These are phyloP conservation scores for Pyrgilauda ruficollis DNA, from an alignment of 2,113 vertebrate genomes.

Conservation along the genomic window DNA sequence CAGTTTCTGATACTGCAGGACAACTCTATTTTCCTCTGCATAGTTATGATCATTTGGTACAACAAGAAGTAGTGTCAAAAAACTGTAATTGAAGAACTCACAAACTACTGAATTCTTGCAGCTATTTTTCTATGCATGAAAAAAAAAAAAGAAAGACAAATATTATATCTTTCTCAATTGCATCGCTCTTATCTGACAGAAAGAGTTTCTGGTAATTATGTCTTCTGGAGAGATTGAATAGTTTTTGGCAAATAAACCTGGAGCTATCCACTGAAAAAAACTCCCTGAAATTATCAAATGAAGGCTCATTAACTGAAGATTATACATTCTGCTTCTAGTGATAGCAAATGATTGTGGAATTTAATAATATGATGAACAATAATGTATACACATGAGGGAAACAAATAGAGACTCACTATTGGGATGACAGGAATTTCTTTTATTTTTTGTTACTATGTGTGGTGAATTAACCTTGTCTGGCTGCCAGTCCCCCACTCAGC, in stretches of 20 bases:
- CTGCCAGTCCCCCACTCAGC: background rate
- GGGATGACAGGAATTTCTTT: background rate
- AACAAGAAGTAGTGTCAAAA: background rate
- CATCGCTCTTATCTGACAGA: background rate
- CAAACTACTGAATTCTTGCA: background rate
- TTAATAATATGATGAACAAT: background rate
- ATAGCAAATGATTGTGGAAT: background rate
- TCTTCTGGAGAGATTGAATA: background rate
- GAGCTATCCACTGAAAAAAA: background rate
- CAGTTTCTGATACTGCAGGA: background rate
- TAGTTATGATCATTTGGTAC: background rate
- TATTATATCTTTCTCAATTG: background rate
- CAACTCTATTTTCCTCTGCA: background rate
- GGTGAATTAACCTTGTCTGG: background rate
- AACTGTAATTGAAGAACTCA: background rate
- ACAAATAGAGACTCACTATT: background rate
- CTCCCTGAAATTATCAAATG: background rate
- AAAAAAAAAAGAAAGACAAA: background rate
- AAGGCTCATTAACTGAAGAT: background rate
- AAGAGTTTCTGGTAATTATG: background rate
- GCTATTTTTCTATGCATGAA: background rate
- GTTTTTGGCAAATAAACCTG: background rate
- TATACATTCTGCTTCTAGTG: background rate
- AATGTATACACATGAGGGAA: background rate
- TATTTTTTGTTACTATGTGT: background rate